A percentile compares a stretch with the other conserved stretches of the same genome.
Conservation (phyloP, 1,140 invertebrate species). For the Pseudobourletiella spinata region DNA sequence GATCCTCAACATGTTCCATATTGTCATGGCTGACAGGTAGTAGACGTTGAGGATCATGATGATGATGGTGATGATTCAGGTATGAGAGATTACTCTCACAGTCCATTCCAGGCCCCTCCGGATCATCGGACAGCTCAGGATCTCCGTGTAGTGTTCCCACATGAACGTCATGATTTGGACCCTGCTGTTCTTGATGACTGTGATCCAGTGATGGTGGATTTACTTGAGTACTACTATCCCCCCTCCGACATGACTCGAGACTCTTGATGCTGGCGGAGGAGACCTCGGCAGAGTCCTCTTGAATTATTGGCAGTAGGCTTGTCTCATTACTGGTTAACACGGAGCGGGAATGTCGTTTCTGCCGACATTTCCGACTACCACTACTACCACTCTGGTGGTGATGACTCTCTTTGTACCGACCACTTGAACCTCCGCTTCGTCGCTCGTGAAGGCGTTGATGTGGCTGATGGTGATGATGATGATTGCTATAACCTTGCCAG, state of each 20-base stretch:
- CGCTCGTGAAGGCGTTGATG: neutral
- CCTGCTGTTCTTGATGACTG: neutral
- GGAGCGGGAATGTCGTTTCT: neutral
- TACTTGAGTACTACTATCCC: neutral
- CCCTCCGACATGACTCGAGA: neutral
- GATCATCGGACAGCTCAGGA: neutral
- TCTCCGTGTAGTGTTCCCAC: neutral
- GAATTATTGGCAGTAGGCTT: conserved; percentile 9
- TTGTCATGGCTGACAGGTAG: neutral
- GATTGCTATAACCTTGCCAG: neutral
- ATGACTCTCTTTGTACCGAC: too few species aligned
- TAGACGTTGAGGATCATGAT: too few species aligned
- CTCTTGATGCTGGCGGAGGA: conserved; percentile 1
- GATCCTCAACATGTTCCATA: neutral
- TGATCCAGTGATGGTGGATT: neutral
- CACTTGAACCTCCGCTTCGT: neutral
- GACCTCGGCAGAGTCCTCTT: conserved; percentile 9
- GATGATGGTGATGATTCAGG: neutral
- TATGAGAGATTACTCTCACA: neutral
- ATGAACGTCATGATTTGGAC: neutral
- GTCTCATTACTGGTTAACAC: neutral
- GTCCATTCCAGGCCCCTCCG: neutral
- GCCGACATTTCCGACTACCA: neutral
- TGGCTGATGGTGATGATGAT: neutral
- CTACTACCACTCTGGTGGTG: neutral